phyloP scores from a whole-genome alignment of 2,888 invertebrate genomes.

The Andrena dorsata region DNA sequence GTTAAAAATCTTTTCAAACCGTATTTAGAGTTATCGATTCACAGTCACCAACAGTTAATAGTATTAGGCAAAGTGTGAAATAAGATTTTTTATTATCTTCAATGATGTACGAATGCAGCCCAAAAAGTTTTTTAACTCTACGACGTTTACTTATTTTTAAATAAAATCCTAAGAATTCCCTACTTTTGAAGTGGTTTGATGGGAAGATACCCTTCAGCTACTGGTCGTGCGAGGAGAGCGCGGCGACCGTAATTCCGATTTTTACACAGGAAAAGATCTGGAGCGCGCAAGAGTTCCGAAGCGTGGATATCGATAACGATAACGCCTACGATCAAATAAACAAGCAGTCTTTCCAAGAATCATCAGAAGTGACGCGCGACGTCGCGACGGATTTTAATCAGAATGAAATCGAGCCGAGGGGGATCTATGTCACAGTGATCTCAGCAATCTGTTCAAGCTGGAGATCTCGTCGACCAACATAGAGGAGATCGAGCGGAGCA shows the following conservation, averaged over 20 bases:
- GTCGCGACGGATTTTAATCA: constrained; percentile 19
- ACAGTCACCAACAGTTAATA: too few species aligned
- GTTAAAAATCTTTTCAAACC: too few species aligned
- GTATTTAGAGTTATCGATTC: too few species aligned
- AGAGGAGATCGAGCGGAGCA: constrained; percentile 72
- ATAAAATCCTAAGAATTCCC: too few species aligned
- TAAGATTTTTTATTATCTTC: too few species aligned
- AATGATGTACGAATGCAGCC: too few species aligned
- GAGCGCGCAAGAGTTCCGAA: neutral
- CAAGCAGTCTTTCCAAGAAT: neutral
- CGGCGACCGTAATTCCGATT: neutral
- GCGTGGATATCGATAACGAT: neutral
- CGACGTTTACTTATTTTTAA: too few species aligned
- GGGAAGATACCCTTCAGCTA: neutral
- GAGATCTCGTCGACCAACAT: constrained; percentile 68
- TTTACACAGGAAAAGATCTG: neutral
- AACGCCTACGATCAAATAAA: neutral
- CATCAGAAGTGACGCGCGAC: neutral
- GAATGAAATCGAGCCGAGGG: constrained; percentile 47
- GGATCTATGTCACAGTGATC: constrained; percentile 64
- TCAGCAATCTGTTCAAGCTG: constrained; percentile 70
- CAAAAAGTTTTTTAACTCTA: too few species aligned
- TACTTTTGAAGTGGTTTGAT: too few species aligned
- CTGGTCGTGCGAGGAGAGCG: neutral
- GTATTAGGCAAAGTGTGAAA: too few species aligned